These are phyloP conservation scores for Trisateles emortualis DNA, from an alignment of 2,888 invertebrate genomes.

Conservation along the genomic window DNA sequence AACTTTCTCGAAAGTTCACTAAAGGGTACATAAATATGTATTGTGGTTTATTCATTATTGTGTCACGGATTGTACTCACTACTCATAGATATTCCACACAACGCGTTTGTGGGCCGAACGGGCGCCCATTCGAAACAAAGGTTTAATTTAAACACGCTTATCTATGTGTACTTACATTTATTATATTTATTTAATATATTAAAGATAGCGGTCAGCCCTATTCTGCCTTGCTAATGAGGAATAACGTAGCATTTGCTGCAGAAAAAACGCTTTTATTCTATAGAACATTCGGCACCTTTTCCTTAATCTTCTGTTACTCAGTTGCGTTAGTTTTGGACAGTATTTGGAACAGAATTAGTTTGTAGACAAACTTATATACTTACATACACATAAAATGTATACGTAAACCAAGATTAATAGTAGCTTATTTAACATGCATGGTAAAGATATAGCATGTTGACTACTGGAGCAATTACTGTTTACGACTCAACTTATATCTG, in stretches of 20 bases:
- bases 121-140: conserved; percentile 42
- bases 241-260: too few species aligned
- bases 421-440: conserved; percentile 23
- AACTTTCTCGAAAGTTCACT: conserved; percentile 29
- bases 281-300: too few species aligned
- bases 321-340: too few species aligned
- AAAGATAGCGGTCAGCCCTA: conserved; percentile 28
- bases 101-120: conserved; percentile 18
- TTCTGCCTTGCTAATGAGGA: too few species aligned
- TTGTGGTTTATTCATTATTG: conserved; percentile 21
- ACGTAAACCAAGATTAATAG: too few species aligned
- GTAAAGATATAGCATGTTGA: conserved; percentile 7
- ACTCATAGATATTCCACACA: conserved; percentile 40
- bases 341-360: not conserved
- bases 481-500: conserved; percentile 3
- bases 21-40: conserved; percentile 36
- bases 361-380: not conserved
- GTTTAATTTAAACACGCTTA: conserved; percentile 42
- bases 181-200: conserved; percentile 27
- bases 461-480: conserved; percentile 9
- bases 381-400: not conserved
- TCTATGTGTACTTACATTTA: conserved; percentile 27
- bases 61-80: conserved; percentile 17
- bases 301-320: too few species aligned
- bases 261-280: too few species aligned